phyloP scores from a whole-genome alignment of 2,797 vertebrate genomes.

The Morus bassanus region DNA sequence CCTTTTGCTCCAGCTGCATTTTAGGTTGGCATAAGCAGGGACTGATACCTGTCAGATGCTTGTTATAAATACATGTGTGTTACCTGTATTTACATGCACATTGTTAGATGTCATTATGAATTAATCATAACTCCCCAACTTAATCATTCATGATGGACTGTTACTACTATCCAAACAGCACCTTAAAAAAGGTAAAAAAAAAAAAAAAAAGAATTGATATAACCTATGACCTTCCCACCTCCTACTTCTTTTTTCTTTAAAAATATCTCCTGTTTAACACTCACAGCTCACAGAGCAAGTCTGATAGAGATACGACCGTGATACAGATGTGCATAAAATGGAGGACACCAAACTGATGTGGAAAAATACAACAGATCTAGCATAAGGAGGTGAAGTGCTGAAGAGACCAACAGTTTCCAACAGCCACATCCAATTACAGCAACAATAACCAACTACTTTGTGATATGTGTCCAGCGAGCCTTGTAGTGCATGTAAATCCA shows the following conservation, averaged over 20 bases:
- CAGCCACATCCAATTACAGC: not conserved
- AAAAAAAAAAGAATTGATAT: not conserved
- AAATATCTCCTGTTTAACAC: not conserved
- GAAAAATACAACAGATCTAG: not conserved
- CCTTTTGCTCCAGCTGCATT: not conserved
- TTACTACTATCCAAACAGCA: not conserved
- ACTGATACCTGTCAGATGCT: not conserved
- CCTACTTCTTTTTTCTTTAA: not conserved
- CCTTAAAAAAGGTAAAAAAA: not conserved
- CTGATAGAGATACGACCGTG: not conserved
- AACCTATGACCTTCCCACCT: not conserved
- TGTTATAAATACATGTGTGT: not conserved
- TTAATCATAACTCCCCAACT: not conserved
- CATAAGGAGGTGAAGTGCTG: not conserved
- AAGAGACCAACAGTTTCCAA: not conserved
- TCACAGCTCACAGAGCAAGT: not conserved
- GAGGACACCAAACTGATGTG: not conserved
- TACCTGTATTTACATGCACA: accelerated
- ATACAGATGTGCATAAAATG: not conserved
- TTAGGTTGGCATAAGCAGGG: not conserved
- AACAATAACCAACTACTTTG: not conserved
- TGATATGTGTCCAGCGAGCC: not conserved
- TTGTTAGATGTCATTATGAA: not conserved
- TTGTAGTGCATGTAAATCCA: not conserved
- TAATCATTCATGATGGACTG: not conserved